phyloP scores from a whole-genome alignment of 2,888 invertebrate genomes.

The Eupithecia tripunctaria region DNA sequence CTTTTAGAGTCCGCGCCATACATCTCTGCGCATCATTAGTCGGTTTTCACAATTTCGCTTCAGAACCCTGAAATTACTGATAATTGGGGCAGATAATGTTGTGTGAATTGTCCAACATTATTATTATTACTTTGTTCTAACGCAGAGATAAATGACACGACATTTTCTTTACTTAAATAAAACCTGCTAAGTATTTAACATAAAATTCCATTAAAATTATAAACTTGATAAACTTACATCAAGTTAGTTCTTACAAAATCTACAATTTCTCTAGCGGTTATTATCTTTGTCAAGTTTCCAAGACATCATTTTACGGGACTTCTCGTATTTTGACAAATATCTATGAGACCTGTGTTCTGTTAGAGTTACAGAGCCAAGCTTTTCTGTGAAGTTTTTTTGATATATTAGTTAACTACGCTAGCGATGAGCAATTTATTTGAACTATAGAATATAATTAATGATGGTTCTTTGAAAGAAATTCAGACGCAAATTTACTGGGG shows the following conservation, averaged over 20 bases:
- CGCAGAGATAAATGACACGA: not conserved
- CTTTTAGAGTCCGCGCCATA: not conserved
- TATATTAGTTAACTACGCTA: not conserved
- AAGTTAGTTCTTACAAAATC: constrained; percentile 32
- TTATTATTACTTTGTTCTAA: constrained; percentile 2
- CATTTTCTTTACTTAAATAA: not conserved
- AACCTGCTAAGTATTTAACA: not conserved
- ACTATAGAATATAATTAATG: not conserved
- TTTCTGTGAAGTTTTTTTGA: not conserved
- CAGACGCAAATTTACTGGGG: not conserved
- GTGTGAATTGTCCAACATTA: no score
- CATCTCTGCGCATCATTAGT: not conserved
- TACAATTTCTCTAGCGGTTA: constrained; percentile 30
- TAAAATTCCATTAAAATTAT: not conserved
- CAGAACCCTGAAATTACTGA: not conserved
- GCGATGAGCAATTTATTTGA: not conserved
- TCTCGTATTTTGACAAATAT: not conserved
- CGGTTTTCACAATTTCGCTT: not conserved
- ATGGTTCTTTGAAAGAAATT: not conserved
- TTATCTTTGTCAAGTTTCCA: constrained; percentile 16
- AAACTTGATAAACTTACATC: constrained; percentile 36
- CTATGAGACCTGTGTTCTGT: not conserved
- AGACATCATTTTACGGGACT: not conserved
- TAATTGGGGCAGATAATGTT: no score
- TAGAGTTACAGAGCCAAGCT: not conserved